Evolutionary conservation across 2,113 vertebrate species (phyloP).

Genomic region (Salvator merianae): DNA sequence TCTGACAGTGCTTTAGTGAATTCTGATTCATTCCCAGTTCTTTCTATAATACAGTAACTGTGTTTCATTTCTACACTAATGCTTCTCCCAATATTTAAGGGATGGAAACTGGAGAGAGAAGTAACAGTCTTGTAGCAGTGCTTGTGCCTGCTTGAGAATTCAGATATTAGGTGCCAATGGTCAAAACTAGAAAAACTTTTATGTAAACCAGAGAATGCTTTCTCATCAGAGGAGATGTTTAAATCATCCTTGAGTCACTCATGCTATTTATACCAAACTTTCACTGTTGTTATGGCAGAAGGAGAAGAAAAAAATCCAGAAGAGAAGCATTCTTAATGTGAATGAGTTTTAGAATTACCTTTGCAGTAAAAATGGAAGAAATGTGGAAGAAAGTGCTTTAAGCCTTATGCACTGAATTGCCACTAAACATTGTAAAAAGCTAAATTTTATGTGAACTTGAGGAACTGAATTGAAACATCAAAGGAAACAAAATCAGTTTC

Average conservation of each 20-base stretch:
- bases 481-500: background rate
- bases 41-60: too few species aligned
- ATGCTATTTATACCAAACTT: background rate
- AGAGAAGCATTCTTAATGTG: background rate
- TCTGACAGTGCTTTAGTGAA: background rate
- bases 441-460: background rate
- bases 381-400: background rate
- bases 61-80: too few species aligned
- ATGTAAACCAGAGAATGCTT: background rate
- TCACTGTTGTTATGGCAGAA: background rate
- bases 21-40: too few species aligned
- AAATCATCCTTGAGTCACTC: background rate
- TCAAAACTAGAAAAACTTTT: background rate
- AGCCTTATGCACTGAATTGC: background rate
- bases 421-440: background rate
- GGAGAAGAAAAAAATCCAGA: too few species aligned
- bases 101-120: too few species aligned
- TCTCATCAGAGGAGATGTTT: background rate
- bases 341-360: background rate
- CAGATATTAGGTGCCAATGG: too few species aligned
- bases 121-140: too few species aligned
- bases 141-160: too few species aligned
- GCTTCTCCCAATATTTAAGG: too few species aligned
- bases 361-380: background rate
- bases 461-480: background rate